phyloP scores from a whole-genome alignment of 2,888 invertebrate species.

The Mylabris sibirica region DNA sequence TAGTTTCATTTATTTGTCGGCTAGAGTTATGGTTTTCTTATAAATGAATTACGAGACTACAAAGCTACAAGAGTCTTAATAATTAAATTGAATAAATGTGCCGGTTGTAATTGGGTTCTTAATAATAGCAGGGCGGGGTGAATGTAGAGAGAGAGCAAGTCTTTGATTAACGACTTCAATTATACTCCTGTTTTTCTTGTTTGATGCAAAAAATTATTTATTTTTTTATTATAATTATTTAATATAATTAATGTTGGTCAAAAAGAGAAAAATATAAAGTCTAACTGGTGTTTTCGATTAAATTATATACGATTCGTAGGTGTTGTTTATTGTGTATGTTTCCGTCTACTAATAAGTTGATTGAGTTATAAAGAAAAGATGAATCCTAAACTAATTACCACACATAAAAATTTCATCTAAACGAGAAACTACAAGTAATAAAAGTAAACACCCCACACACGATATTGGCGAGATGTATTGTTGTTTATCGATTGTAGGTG shows the following conservation, averaged over 20 bases:
- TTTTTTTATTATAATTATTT: neutral
- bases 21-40: neutral
- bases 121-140: slow-evolving; percentile 6
- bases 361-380: slow-evolving; percentile 26
- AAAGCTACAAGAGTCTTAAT: neutral
- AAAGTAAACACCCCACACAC: slow-evolving; percentile 26
- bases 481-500: slow-evolving; percentile 30
- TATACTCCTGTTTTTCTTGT: slow-evolving; percentile 7
- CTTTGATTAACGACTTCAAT: slow-evolving; percentile 6
- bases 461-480: slow-evolving; percentile 32
- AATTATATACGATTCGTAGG: slow-evolving; percentile 22
- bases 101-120: slow-evolving; percentile 9
- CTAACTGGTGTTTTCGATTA: slow-evolving; percentile 15
- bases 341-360: slow-evolving; percentile 14
- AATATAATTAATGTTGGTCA: neutral
- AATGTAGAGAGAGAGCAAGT: neutral
- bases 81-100: slow-evolving; percentile 9
- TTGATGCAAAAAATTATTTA: neutral
- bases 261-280: slow-evolving; percentile 2
- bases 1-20: neutral
- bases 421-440: slow-evolving; percentile 11
- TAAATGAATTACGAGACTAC: slow-evolving; percentile 1
- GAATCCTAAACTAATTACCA: slow-evolving; percentile 22
- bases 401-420: slow-evolving; percentile 14
- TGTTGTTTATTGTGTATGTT: slow-evolving; percentile 23